These are phyloP conservation scores for Dicaeum eximium DNA, from an alignment of 2,113 vertebrate genomes.

Conservation along the genomic window DNA sequence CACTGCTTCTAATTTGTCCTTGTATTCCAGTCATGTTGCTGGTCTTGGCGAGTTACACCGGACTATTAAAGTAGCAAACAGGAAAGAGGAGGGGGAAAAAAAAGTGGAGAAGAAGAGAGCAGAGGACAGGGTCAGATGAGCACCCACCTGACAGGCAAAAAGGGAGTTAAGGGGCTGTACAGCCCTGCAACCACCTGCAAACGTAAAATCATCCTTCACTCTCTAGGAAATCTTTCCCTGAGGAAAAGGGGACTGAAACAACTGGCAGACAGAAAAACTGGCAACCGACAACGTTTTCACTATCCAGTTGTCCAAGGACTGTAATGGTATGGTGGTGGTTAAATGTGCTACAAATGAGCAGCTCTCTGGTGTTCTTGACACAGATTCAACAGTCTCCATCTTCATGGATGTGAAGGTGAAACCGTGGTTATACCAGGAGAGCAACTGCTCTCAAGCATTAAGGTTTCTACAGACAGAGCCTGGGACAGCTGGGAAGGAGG, in stretches of 20 bases:
- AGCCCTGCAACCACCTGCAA: rapidly evolving
- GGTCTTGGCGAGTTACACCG: neutral
- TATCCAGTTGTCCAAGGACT: neutral
- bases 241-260: neutral
- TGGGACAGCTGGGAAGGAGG: neutral
- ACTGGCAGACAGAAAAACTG: neutral
- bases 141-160: neutral
- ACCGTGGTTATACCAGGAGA: neutral
- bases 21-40: neutral
- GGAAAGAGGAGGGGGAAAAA: neutral
- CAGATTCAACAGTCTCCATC: neutral
- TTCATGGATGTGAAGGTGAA: neutral
- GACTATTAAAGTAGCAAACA: constrained; percentile 10
- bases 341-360: neutral
- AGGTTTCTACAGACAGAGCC: neutral
- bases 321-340: neutral
- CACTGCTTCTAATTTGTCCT: neutral
- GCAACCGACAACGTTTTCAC: neutral
- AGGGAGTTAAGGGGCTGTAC: neutral
- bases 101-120: neutral
- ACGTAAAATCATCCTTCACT: neutral
- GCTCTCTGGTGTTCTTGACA: neutral
- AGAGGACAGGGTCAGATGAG: neutral
- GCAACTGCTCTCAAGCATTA: neutral
- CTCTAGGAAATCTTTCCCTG: neutral